These are phyloP conservation scores for Fragum whitleyi DNA, from an alignment of 2,888 invertebrate species.

Conservation along the genomic window DNA sequence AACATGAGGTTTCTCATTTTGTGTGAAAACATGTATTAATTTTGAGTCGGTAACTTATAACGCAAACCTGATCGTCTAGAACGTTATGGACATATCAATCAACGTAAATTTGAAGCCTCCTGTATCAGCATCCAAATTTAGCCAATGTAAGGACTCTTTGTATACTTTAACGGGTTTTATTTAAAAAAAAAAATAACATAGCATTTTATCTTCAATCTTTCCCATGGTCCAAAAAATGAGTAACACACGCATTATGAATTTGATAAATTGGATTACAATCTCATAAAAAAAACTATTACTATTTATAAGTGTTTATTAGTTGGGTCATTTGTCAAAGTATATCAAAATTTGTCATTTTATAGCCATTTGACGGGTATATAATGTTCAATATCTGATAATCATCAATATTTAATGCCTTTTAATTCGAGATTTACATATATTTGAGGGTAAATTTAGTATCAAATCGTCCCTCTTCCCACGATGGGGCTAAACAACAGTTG, in stretches of 20 bases:
- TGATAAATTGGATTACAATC: neutral
- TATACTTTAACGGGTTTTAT: too few species aligned
- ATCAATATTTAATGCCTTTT: constrained; percentile 15
- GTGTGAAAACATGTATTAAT: too few species aligned
- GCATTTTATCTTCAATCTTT: neutral
- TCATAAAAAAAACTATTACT: neutral
- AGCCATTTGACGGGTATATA: constrained; percentile 20
- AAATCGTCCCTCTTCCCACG: neutral
- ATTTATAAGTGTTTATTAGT: constrained; percentile 13
- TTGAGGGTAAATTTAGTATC: neutral
- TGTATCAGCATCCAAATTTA: too few species aligned
- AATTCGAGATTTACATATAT: constrained; percentile 12
- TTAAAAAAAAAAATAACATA: too few species aligned
- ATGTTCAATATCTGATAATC: constrained; percentile 14
- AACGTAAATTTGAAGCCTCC: too few species aligned
- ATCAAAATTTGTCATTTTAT: constrained; percentile 24
- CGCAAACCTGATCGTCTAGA: too few species aligned
- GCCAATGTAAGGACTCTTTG: too few species aligned
- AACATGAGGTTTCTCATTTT: too few species aligned
- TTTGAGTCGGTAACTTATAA: too few species aligned
- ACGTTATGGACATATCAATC: too few species aligned
- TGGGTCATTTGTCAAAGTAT: constrained; percentile 8
- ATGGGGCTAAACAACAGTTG: too few species aligned
- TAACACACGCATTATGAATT: neutral
- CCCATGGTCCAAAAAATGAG: neutral